phyloP scores from a whole-genome alignment of 2,113 vertebrate species.

The Triplophysa dalaica region DNA sequence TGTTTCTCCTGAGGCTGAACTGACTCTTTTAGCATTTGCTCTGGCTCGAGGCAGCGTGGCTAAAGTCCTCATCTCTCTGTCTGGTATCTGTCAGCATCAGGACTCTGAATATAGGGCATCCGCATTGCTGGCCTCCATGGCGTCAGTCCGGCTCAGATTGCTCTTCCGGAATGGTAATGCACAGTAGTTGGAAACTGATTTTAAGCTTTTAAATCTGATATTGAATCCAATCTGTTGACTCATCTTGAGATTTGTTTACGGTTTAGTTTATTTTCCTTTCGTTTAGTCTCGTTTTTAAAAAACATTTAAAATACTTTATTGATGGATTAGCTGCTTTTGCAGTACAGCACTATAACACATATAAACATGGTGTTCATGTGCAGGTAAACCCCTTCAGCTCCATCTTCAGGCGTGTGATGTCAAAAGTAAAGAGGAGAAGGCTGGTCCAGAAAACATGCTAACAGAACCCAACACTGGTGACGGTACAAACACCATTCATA shows the following conservation, averaged over 20 bases:
- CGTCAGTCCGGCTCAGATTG: conserved; percentile 84
- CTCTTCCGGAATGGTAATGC: conserved; percentile 90
- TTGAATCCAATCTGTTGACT: no score
- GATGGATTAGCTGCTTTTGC: no score
- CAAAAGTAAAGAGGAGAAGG: conserved; percentile 96
- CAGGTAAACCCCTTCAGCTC: conserved; percentile 88
- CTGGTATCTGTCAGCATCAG: conserved; percentile 82
- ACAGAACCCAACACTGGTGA: conserved; percentile 87
- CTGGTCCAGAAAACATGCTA: conserved; percentile 93
- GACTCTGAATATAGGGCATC: conserved; percentile 83
- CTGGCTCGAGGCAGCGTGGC: conserved; percentile 91
- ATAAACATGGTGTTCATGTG: conserved; percentile 19
- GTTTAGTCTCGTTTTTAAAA: no score
- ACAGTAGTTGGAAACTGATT: background rate
- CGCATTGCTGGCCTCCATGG: conserved; percentile 88
- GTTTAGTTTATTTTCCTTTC: background rate
- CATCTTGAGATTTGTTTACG: no score
- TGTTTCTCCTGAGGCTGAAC: conserved; percentile 87
- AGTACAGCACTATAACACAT: no score
- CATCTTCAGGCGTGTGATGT: conserved; percentile 93
- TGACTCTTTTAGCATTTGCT: conserved; percentile 92
- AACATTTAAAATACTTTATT: no score
- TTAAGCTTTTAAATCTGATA: background rate
- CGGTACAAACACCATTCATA: conserved; percentile 69
- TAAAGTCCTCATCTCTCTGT: conserved; percentile 88